Evolutionary conservation across 2,888 invertebrate species (phyloP).

Genomic region (Phaonia tiefii): DNA sequence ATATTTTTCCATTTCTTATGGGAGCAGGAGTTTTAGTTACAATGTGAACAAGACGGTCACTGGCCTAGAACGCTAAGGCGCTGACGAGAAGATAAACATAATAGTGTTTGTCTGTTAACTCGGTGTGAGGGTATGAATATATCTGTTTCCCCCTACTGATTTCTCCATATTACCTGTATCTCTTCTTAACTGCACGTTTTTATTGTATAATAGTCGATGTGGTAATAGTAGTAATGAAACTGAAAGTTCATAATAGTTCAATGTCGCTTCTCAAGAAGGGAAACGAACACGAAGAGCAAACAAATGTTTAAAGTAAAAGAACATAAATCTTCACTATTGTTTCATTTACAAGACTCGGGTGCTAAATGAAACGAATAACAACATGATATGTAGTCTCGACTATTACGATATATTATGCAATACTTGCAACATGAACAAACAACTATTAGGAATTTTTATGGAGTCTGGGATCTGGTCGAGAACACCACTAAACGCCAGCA

Average conservation of each 20-base stretch:
- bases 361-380: no score
- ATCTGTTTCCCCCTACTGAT: no score
- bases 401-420: constrained; percentile 55
- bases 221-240: constrained; percentile 41
- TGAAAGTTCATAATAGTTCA: constrained; percentile 62
- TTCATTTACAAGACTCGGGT: no score
- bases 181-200: constrained; percentile 49
- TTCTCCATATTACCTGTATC: no score
- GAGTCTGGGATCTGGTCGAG: background rate
- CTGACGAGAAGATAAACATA: no score
- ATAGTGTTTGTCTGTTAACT: no score
- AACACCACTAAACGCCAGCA: background rate
- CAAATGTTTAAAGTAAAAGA: constrained; percentile 36
- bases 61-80: no score
- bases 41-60: no score
- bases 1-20: no score
- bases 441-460: constrained; percentile 34
- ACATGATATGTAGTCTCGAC: background rate
- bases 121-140: no score
- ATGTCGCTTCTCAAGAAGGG: constrained; percentile 42
- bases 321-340: constrained; percentile 45
- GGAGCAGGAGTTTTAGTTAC: no score
- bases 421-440: constrained; percentile 17
- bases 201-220: constrained; percentile 4
- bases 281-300: background rate